Evolutionary conservation across 2,797 vertebrate species (phyloP).

Genomic region (Babyrousa celebensis): DNA sequence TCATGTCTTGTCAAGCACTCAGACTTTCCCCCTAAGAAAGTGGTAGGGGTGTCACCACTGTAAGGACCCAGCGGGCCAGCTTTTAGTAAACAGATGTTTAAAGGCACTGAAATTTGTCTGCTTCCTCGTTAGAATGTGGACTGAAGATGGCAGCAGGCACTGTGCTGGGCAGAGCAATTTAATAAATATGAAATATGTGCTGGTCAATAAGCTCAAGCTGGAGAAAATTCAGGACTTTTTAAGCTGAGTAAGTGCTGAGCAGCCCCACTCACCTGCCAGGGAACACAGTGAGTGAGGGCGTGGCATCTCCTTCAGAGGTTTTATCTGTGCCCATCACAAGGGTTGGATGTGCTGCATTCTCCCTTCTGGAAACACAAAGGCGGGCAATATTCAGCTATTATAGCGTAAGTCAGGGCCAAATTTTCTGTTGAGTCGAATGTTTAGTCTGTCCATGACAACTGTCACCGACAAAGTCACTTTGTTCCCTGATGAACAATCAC

Average conservation of each 20-base stretch:
- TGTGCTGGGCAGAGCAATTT: no score
- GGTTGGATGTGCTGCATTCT: background rate
- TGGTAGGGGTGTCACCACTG: rapidly evolving
- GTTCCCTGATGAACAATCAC: background rate
- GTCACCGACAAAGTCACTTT: background rate
- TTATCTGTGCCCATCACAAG: background rate
- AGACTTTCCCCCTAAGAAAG: background rate
- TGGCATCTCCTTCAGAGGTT: background rate
- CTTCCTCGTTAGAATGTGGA: background rate
- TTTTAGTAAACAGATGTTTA: background rate
- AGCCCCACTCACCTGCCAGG: no score
- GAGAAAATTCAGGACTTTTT: background rate
- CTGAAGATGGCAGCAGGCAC: no score
- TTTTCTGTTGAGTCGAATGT: background rate
- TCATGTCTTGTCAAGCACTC: background rate
- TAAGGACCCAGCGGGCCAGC: no score
- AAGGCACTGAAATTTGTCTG: background rate
- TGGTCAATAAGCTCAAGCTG: background rate
- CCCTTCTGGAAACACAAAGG: background rate
- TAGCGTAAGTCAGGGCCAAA: background rate
- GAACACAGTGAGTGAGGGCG: background rate
- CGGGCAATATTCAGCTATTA: background rate
- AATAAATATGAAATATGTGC: background rate
- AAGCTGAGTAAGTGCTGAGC: no score
- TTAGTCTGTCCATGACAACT: background rate